Percentiles rank a stretch among this genome's conserved stretches.
Conservation (phyloP, 2,113 vertebrate genomes). For the Chionomys nivalis region DNA sequence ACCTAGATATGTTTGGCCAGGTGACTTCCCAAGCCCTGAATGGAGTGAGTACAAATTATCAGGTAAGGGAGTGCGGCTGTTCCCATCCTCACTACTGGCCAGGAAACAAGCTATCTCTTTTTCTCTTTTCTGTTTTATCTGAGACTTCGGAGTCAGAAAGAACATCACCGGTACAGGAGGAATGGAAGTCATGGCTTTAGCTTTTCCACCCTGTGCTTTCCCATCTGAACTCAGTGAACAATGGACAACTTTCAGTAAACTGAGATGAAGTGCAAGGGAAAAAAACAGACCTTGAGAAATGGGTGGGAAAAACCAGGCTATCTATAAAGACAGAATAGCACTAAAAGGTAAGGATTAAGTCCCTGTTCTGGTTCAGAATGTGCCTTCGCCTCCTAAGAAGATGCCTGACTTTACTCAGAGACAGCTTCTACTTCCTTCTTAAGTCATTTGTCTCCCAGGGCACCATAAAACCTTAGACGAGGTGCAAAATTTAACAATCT, state of each 20-base stretch:
- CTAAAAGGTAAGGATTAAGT: neutral
- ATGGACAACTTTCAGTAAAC: neutral
- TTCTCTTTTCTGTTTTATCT: slow-evolving; percentile 29
- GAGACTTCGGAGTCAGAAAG: neutral
- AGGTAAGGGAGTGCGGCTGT: neutral
- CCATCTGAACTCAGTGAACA: neutral
- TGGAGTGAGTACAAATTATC: neutral
- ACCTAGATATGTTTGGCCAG: neutral
- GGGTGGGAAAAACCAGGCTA: neutral
- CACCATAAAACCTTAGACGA: neutral
- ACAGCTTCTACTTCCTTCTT: neutral
- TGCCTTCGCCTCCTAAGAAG: neutral
- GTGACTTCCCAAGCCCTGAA: neutral
- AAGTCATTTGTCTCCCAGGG: neutral
- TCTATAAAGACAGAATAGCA: neutral
- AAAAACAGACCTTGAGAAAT: neutral
- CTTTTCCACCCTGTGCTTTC: neutral
- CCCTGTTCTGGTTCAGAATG: neutral
- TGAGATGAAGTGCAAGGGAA: neutral
- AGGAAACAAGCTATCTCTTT: neutral
- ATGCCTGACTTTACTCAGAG: neutral
- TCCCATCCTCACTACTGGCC: neutral
- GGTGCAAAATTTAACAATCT: neutral
- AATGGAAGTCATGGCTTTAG: neutral
- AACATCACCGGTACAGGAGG: neutral